Evolutionary conservation across 64 coral and sea anemone species (phyloP).

Genomic region (Pachyseris speciosa): DNA sequence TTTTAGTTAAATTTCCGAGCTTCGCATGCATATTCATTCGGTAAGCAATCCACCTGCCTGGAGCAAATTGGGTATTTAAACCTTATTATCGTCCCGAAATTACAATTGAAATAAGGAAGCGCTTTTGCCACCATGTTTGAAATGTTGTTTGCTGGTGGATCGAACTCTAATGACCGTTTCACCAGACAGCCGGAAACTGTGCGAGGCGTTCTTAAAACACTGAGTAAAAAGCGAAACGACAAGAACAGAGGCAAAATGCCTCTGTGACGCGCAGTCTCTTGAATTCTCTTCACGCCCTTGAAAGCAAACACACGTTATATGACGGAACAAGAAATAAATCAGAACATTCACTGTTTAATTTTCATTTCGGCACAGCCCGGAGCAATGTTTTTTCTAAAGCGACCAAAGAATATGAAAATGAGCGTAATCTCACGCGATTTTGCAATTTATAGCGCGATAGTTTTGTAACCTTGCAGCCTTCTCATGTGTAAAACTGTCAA

Average conservation of each 20-base stretch:
- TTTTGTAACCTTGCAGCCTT: slow-evolving; percentile 21
- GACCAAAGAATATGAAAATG: background rate
- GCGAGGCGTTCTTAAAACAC: slow-evolving; percentile 71
- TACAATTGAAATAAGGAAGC: slow-evolving; percentile 98
- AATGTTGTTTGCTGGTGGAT: slow-evolving; percentile 86
- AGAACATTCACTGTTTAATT: slow-evolving; percentile 21
- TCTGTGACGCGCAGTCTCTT: background rate
- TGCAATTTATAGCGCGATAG: slow-evolving; percentile 17
- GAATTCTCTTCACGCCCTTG: background rate
- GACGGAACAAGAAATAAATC: slow-evolving; percentile 29
- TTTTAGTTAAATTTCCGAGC: slow-evolving; percentile 90
- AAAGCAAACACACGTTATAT: background rate
- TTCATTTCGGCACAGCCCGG: background rate
- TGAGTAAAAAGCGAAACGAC: slow-evolving; percentile 49
- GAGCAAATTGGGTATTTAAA: slow-evolving; percentile 98
- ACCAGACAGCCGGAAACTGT: slow-evolving; percentile 72
- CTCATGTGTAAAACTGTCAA: slow-evolving; percentile 42
- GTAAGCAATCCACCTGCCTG: slow-evolving; percentile 72
- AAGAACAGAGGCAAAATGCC: background rate
- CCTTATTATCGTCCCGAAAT: slow-evolving; percentile 97
- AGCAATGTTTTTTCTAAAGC: slow-evolving; percentile 29
- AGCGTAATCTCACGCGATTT: slow-evolving; percentile 37
- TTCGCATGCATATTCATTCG: slow-evolving; percentile 87
- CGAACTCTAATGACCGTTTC: slow-evolving; percentile 74
- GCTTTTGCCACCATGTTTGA: slow-evolving; percentile 74